A percentile compares a stretch with the other conserved stretches of the same genome.
Conservation (phyloP, 2,797 vertebrate genomes). For the Rhyacichthys aspro region DNA sequence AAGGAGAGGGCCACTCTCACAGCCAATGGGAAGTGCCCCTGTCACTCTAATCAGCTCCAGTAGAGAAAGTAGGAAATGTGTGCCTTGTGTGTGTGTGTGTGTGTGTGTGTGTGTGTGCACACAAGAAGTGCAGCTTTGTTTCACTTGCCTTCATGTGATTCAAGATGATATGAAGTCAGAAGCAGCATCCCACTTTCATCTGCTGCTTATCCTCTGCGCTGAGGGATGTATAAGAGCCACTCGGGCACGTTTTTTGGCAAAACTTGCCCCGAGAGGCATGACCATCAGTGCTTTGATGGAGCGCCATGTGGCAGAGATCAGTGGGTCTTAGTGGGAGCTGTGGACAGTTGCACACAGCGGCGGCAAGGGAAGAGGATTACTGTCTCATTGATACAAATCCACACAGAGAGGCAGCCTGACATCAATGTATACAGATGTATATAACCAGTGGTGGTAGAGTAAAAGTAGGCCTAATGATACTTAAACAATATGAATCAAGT, state of each 20-base stretch:
- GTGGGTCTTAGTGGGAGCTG: slow-evolving; percentile 80
- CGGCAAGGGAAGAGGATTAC: slow-evolving; percentile 77
- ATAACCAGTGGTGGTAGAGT: slow-evolving; percentile 11
- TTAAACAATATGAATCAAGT: neutral
- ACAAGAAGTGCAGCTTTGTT: slow-evolving; percentile 59
- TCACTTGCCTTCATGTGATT: slow-evolving; percentile 51
- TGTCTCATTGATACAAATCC: slow-evolving; percentile 79
- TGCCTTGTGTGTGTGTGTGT: slow-evolving; percentile 37
- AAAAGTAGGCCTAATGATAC: neutral
- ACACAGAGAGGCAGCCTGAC: slow-evolving; percentile 66
- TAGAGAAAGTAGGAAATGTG: slow-evolving; percentile 75
- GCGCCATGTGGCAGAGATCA: slow-evolving; percentile 83
- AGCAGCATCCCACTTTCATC: slow-evolving; percentile 70
- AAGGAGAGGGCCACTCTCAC: slow-evolving; percentile 81
- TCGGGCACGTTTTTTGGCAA: slow-evolving; percentile 58
- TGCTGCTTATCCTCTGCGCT: slow-evolving; percentile 67
- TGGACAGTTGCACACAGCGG: slow-evolving; percentile 77
- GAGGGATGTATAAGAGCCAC: slow-evolving; percentile 65
- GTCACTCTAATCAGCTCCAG: slow-evolving; percentile 79
- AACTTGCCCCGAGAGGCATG: slow-evolving; percentile 73
- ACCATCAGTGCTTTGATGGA: slow-evolving; percentile 79
- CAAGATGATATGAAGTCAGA: slow-evolving; percentile 69
- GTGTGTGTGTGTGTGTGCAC: slow-evolving; percentile 18
- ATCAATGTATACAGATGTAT: slow-evolving; percentile 61
- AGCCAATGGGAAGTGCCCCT: slow-evolving; percentile 86